phyloP scores from a whole-genome alignment of 2,797 vertebrate species.

The Macropus fuliginosus region DNA sequence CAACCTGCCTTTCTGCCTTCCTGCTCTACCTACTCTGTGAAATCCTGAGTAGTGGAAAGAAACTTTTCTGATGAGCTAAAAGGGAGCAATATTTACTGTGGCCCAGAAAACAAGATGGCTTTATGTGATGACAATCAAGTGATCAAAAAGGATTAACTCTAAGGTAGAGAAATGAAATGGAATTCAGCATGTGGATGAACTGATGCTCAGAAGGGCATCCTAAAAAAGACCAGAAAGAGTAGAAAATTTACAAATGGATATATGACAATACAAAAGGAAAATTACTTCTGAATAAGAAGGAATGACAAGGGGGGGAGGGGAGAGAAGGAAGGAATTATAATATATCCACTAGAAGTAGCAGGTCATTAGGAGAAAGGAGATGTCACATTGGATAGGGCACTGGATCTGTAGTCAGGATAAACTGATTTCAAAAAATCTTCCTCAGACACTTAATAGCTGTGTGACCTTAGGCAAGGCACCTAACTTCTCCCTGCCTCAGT shows the following conservation, averaged over 20 bases:
- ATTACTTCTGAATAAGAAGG: not conserved
- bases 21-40: not conserved
- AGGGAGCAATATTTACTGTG: not conserved
- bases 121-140: not conserved
- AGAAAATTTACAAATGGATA: not conserved
- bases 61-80: not conserved
- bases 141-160: not conserved
- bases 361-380: not conserved
- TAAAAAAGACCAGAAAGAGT: not conserved
- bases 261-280: not conserved
- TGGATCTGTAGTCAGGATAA: not conserved
- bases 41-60: not conserved
- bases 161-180: constrained; percentile 41
- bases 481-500: not conserved
- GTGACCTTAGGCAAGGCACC: not conserved
- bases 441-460: not conserved
- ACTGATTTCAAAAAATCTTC: not conserved
- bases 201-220: not conserved
- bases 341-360: not conserved
- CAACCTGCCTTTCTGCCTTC: not conserved
- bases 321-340: not conserved
- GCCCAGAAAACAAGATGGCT: not conserved
- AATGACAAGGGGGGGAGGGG: not conserved
- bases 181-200: not conserved
- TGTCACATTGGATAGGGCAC: not conserved